Evolutionary conservation across 92 coral and sea anemone genomes (phyloP), one percentile per base, ranked within the genome.

Genomic region (Zoanthus sansibaricus): DNA sequence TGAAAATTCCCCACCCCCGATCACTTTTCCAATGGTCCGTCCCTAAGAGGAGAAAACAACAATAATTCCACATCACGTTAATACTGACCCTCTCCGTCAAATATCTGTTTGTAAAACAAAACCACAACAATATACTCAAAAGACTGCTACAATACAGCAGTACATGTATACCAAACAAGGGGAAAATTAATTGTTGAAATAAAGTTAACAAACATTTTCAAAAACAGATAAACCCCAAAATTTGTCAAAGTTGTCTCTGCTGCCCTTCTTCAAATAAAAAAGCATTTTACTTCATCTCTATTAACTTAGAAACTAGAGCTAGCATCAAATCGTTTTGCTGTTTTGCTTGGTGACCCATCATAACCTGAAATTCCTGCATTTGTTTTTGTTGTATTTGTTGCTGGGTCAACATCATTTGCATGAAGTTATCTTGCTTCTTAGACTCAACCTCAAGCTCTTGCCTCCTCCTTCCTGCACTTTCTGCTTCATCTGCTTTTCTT

Each of bases 371-470:
- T 6, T 69, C 87, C 75, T 83, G 87, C 87, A 83, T 83, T 21
- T 83, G 87, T 55, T 71, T 67, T 70, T 83, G 87, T 83, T 83
- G 66, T 70, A 69, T 61, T 64, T 83, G 87, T 47, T 83, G 87
- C 83, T 46, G 37, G 83, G 83, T 68, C 66, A 77, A 61, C 80
- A 76, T 54, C 80, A 54, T 45, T 33, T 48, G 61, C 83, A 77
- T 77, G 44, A 77, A 77, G 83, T 77, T 77, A 9, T 77, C 86
- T 44, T 82, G 62, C 76, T 82, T 82, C 86, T 15, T 66, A 21
- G 86, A 82, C 86, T 82, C 86, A 18, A 82, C 76, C 86, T 82
- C 76, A 15, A 82, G 86, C 86, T 82, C 75, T 15, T 66, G 76
- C 66, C 76, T 79, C 73, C 51, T 79, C 20, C 64, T 56, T 16